phyloP scores from a whole-genome alignment of 1,140 invertebrate species.

The Caenorhabditis brenneri region DNA sequence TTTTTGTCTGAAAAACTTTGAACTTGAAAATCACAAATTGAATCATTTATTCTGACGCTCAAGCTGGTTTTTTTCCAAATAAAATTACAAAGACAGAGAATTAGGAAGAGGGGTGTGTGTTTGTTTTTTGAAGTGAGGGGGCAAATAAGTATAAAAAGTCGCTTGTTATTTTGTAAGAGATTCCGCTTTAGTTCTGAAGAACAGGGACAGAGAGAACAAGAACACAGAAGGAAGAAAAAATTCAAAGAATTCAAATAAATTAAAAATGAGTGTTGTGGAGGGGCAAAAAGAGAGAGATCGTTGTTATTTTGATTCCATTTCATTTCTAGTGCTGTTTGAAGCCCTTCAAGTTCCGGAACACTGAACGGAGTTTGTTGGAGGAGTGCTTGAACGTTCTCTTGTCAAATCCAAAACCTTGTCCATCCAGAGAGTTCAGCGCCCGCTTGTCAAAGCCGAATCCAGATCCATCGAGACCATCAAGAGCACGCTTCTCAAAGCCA shows the following conservation, averaged over 20 bases:
- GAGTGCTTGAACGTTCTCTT: conserved; percentile 28
- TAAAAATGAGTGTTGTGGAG: no score
- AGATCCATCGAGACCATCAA: conserved; percentile 43
- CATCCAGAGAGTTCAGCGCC: conserved; percentile 45
- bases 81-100: not conserved
- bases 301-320: not conserved
- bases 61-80: conserved; percentile 18
- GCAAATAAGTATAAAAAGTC: not conserved
- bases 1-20: not conserved
- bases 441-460: conserved; percentile 47
- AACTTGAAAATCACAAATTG: conserved; percentile 14
- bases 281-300: conserved; percentile 6
- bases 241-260: no score
- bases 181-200: conserved; percentile 8
- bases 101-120: not conserved
- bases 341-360: conserved; percentile 15
- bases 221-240: conserved; percentile 23
- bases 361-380: conserved; percentile 28
- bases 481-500: conserved; percentile 46
- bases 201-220: conserved; percentile 4
- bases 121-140: not conserved
- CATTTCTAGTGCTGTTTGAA: not conserved
- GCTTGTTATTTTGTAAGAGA: not conserved
- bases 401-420: conserved; percentile 49
- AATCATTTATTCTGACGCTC: conserved; percentile 37